Evolutionary conservation across 2,113 vertebrate genomes (phyloP), one percentile per base, ranked within the genome.

Genomic region (Cyprinodon variegatus): DNA sequence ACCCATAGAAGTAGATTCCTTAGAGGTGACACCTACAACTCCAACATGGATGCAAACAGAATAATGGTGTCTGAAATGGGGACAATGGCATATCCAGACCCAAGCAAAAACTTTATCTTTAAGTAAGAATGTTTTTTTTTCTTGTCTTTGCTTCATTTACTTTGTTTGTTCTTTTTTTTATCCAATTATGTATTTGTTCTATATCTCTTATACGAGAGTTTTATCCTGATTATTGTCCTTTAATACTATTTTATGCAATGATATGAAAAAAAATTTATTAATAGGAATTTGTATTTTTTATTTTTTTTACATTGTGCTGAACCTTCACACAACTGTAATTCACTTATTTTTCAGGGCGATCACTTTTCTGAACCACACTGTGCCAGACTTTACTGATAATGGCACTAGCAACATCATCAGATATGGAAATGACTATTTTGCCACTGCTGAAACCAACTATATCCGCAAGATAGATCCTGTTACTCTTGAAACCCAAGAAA

Each of bases 51-150:
- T 75, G 96, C 96, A 61, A 97, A 98, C 78, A 95, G 96, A 82
- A 98, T 99, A 0, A 95, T 98, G 67, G 96, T 99, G 78, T 99
- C 97, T 10, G 98, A 98, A 91, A 99, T 99, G 92, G 98, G 97
- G 20, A 99, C 98, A 0, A 99, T 99, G 98, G 97, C 96, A 59
- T 98, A 97, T 72, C 97, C 97, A 17, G 96, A 98, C 85, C 96
- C 97, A 4, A 96, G 96, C 92, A 98, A 97, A 95, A 99, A 96
- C 83, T 94, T 99, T 59, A 96, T 99, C 84, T 81, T 95, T 87
- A 99, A 97, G 97, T 98, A 95, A 96, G 91, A 68, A 12, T 3
- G 29, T 40, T 50, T 53, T 38, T 0, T 53, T 11, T n/a, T 20
- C 17, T 17, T 50, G 17, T 17, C 3, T 15, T 53, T 11, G 7